phyloP scores from a whole-genome alignment of 2,113 vertebrate genomes.

The Talpa occidentalis region DNA sequence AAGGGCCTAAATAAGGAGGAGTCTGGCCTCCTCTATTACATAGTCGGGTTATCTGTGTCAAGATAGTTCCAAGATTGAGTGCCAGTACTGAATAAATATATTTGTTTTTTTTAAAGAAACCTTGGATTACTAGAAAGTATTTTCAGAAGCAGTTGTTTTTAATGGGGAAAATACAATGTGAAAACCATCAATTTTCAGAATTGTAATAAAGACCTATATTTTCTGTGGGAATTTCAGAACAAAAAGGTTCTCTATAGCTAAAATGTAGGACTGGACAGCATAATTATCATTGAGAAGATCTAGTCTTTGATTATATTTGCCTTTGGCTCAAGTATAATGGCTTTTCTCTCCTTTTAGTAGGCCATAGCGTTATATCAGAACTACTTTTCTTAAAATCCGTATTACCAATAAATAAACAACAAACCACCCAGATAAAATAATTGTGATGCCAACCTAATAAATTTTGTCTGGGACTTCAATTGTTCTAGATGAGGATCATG shows the following conservation, averaged over 20 bases:
- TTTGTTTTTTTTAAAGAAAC: background rate
- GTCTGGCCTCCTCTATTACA: background rate
- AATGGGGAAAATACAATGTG: background rate
- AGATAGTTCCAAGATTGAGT: background rate
- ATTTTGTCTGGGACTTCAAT: background rate
- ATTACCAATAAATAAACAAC: background rate
- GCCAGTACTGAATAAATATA: background rate
- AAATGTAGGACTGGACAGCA: background rate
- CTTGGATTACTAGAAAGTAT: background rate
- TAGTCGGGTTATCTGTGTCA: background rate
- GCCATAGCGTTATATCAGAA: background rate
- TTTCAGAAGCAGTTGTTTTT: slow-evolving; percentile 11
- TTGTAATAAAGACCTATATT: background rate
- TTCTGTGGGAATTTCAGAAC: background rate
- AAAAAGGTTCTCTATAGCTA: background rate
- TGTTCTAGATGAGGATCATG: slow-evolving; percentile 14
- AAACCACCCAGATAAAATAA: background rate
- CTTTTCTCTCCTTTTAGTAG: background rate
- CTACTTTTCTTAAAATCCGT: slow-evolving; percentile 30
- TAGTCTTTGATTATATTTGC: background rate
- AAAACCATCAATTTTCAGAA: background rate
- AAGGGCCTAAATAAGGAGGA: background rate
- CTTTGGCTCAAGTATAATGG: background rate
- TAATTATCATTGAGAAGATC: background rate
- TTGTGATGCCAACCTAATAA: slow-evolving; percentile 29